Conservation (phyloP, 2,888 invertebrate species). For the Lumbricus terrestris region DNA sequence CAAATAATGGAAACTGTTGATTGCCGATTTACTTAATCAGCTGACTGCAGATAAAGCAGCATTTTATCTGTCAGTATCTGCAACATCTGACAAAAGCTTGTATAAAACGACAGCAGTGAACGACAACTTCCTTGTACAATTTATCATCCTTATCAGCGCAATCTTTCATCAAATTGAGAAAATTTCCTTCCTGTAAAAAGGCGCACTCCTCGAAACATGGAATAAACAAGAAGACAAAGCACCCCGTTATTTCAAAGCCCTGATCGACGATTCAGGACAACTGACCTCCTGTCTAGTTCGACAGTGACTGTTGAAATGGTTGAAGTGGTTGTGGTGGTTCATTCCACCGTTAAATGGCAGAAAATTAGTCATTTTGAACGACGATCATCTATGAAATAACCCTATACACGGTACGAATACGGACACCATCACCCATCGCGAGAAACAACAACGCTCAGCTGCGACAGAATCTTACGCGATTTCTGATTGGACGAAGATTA, state of each 20-base stretch:
- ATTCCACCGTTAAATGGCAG: conserved; percentile 17
- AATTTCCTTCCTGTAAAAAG: background rate
- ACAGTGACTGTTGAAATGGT: conserved; percentile 20
- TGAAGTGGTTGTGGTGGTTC: conserved; percentile 21
- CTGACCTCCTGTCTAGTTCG: conserved; percentile 11
- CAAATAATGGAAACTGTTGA: background rate
- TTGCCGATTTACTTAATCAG: background rate
- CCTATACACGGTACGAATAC: background rate
- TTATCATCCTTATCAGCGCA: background rate
- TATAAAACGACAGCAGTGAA: background rate
- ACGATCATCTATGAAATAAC: background rate
- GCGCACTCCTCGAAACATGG: background rate
- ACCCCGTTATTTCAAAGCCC: background rate
- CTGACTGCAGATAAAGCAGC: background rate
- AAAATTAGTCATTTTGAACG: conserved; percentile 6
- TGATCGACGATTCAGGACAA: background rate
- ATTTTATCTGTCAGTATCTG: background rate
- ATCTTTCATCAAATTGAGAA: background rate
- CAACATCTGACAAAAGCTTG: background rate
- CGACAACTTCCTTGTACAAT: background rate
- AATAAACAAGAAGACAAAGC: conserved; percentile 3
- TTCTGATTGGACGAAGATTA: background rate
- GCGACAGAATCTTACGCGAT: background rate
- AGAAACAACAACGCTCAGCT: conserved; percentile 3
- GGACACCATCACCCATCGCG: background rate